A percentile compares a stretch with the other conserved stretches of the same genome.
Conservation (phyloP, 2,888 invertebrate genomes). For the Andrena haemorrhoa region DNA sequence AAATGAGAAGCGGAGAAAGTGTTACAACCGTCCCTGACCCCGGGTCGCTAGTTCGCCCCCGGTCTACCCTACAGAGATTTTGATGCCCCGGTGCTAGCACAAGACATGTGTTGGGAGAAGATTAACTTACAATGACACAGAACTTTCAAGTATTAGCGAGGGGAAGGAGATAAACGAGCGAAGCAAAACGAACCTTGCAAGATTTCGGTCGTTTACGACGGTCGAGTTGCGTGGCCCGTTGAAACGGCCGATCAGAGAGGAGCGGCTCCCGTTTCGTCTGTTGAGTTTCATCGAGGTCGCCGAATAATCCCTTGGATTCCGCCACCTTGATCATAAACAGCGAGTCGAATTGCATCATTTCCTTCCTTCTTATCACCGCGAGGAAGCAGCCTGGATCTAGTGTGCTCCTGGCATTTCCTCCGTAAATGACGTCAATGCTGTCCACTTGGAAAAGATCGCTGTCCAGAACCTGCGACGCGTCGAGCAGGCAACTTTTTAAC, state of each 20-base stretch:
- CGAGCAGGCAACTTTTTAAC: neutral
- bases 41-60: too few species aligned
- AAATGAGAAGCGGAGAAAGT: too few species aligned
- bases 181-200: conserved; percentile 39
- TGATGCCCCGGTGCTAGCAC: too few species aligned
- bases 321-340: conserved; percentile 94
- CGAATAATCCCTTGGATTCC: conserved; percentile 92
- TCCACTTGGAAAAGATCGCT: conserved; percentile 90
- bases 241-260: neutral
- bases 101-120: too few species aligned
- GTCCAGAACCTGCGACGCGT: conserved; percentile 87
- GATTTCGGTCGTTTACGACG: conserved; percentile 50
- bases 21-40: too few species aligned
- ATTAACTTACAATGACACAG: too few species aligned
- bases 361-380: conserved; percentile 89
- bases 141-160: too few species aligned
- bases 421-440: conserved; percentile 87
- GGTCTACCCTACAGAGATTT: too few species aligned
- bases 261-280: conserved; percentile 46
- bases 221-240: neutral
- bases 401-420: conserved; percentile 85
- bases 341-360: conserved; percentile 91
- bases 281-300: conserved; percentile 82
- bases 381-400: conserved; percentile 88
- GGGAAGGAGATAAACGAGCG: too few species aligned